Conservation (phyloP, 2,888 invertebrate genomes). For the Hofmannophila pseudospretella region DNA sequence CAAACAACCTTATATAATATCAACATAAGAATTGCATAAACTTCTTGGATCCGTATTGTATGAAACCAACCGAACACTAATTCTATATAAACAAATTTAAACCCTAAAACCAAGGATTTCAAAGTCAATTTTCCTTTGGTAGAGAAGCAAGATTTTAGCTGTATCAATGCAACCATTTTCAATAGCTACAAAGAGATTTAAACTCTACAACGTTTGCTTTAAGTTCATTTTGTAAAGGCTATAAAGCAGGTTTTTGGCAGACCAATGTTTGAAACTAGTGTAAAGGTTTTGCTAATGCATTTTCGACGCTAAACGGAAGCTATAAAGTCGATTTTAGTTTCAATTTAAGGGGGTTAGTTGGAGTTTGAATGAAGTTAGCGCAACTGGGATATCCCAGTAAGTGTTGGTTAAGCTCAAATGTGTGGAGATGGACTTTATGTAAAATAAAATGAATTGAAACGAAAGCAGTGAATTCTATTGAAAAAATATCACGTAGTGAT, state of each 20-base stretch:
- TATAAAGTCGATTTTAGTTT: constrained; percentile 29
- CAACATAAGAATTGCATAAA: constrained; percentile 76
- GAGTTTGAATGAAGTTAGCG: constrained; percentile 63
- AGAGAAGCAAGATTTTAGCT: constrained; percentile 17
- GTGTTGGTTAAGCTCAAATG: constrained; percentile 27
- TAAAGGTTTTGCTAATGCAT: constrained; percentile 15
- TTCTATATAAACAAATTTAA: constrained; percentile 9
- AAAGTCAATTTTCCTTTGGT: constrained; percentile 20
- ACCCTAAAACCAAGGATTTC: constrained; percentile 9
- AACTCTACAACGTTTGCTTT: background rate
- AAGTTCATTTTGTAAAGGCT: background rate
- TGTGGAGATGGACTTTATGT: constrained; percentile 36
- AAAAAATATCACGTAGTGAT: too few species aligned
- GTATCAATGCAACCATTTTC: background rate
- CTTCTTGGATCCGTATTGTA: constrained; percentile 49
- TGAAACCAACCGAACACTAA: constrained; percentile 18
- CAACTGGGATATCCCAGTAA: constrained; percentile 69
- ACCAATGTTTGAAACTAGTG: background rate
- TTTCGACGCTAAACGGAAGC: constrained; percentile 15
- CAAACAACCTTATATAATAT: constrained; percentile 73
- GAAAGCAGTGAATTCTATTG: too few species aligned
- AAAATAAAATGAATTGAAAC: background rate
- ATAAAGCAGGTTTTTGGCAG: background rate
- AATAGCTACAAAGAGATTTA: background rate
- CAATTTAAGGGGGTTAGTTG: constrained; percentile 17